Conservation (phyloP, 2,888 invertebrate genomes). For the Eustalomyia histrio region DNA sequence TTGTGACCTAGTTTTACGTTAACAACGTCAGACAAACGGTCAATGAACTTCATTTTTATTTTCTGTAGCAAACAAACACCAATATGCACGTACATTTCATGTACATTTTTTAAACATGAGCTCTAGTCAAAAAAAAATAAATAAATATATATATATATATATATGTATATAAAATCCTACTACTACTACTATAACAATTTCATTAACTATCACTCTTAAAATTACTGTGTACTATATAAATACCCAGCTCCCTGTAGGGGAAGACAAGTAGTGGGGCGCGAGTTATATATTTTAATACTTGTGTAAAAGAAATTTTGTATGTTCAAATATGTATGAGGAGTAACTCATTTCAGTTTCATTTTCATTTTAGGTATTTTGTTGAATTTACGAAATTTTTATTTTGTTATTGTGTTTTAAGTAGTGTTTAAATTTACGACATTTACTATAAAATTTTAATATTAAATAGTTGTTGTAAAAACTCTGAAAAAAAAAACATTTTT, state of each 20-base stretch:
- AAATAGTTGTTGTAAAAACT: slow-evolving; percentile 25
- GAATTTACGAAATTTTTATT: slow-evolving; percentile 53
- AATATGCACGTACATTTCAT: slow-evolving; percentile 2
- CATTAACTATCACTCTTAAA: slow-evolving; percentile 38
- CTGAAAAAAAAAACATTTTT: slow-evolving; percentile 7
- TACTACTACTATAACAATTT: slow-evolving; percentile 25
- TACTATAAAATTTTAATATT: slow-evolving; percentile 54
- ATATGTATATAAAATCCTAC: slow-evolving; percentile 20
- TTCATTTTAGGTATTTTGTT: slow-evolving; percentile 72
- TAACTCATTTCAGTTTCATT: slow-evolving; percentile 76
- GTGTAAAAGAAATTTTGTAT: slow-evolving; percentile 47
- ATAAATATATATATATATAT: neutral
- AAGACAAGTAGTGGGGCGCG: slow-evolving; percentile 27
- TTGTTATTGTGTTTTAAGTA: too few relatives aligned
- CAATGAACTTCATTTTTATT: slow-evolving; percentile 71
- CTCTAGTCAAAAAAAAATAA: slow-evolving; percentile 17
- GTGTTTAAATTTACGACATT: slow-evolving; percentile 30
- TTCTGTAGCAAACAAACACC: slow-evolving; percentile 6
- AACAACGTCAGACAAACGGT: slow-evolving; percentile 73
- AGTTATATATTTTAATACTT: neutral
- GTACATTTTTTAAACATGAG: neutral
- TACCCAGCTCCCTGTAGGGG: neutral
- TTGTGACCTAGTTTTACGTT: slow-evolving; percentile 73
- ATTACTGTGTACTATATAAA: slow-evolving; percentile 5
- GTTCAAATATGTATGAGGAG: slow-evolving; percentile 64